Evolutionary conservation across 2,888 invertebrate species (phyloP).

Genomic region (Epinotia nisella): DNA sequence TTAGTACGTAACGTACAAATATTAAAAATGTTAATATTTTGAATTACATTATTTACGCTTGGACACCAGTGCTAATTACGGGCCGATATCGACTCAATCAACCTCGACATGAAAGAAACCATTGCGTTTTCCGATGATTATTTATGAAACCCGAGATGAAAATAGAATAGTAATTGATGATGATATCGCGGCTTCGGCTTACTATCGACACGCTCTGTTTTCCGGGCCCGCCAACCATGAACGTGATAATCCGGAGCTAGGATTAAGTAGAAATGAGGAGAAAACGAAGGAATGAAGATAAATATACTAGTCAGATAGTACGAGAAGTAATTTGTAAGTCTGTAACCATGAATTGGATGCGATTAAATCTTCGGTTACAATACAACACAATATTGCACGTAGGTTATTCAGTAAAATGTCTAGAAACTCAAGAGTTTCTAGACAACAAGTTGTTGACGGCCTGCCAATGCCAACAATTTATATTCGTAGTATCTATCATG

Average conservation of each 20-base stretch:
- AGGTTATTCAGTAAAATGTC: no score
- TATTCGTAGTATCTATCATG: not conserved
- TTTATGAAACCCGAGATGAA: slow-evolving; percentile 38
- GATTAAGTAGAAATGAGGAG: not conserved
- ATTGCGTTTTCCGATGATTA: slow-evolving; percentile 28
- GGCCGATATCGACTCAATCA: slow-evolving; percentile 24
- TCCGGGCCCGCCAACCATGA: not conserved
- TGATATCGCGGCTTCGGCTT: slow-evolving; percentile 19
- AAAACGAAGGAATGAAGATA: not conserved
- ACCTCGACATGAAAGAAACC: slow-evolving; percentile 35
- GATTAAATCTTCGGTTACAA: not conserved
- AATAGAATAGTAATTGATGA: slow-evolving; percentile 42
- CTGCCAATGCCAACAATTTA: not conserved
- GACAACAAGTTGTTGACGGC: no score
- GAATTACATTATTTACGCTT: slow-evolving; percentile 14
- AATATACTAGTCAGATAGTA: not conserved
- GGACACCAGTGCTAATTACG: slow-evolving; percentile 13
- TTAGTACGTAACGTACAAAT: no score
- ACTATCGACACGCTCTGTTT: slow-evolving; percentile 32
- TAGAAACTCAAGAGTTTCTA: not conserved
- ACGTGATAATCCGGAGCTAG: slow-evolving; percentile 8
- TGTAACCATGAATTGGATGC: not conserved
- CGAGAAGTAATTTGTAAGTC: not conserved
- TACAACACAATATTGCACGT: not conserved
- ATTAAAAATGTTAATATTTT: not conserved